Conservation (phyloP, 2,888 invertebrate species). For the Megamerina dolium region DNA sequence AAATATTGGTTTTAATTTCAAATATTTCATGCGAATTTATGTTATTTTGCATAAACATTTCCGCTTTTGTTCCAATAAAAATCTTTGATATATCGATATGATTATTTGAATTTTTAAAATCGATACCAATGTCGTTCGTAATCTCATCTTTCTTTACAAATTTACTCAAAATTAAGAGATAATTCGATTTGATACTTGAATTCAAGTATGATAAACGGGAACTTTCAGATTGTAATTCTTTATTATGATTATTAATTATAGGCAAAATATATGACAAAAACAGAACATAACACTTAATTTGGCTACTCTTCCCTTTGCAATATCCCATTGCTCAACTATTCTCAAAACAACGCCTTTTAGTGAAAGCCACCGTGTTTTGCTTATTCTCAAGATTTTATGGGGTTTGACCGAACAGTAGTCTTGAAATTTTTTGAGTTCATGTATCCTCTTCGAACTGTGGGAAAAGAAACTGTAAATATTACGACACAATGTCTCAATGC, state of each 20-base stretch:
- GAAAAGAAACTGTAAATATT: constrained; percentile 6
- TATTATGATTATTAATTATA: constrained; percentile 17
- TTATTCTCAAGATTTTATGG: constrained; percentile 6
- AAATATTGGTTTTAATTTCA: too few relatives aligned
- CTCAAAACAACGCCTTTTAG: too few relatives aligned
- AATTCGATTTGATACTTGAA: constrained; percentile 9
- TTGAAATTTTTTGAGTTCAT: constrained; percentile 10
- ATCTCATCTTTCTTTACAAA: constrained; percentile 13
- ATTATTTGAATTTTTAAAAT: constrained; percentile 4
- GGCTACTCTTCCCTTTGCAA: too few relatives aligned
- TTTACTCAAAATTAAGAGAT: constrained; percentile 15
- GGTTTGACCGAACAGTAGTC: constrained; percentile 9
- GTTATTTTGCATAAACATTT: constrained; percentile 2
- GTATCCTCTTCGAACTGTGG: too few relatives aligned
- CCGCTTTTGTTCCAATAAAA: too few relatives aligned
- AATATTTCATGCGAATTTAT: neutral
- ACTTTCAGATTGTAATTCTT: constrained; percentile 17
- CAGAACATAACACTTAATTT: constrained; percentile 13
- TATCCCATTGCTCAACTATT: too few relatives aligned
- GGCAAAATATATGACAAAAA: constrained; percentile 17
- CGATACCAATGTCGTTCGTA: neutral
- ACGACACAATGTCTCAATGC: constrained; percentile 1
- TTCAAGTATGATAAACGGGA: constrained; percentile 16
- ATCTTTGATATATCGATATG: neutral
- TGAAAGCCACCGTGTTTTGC: too few relatives aligned